Base-by-base conservation (phyloP, 2,113 vertebrate species). In the Elephas maximus region DNA sequence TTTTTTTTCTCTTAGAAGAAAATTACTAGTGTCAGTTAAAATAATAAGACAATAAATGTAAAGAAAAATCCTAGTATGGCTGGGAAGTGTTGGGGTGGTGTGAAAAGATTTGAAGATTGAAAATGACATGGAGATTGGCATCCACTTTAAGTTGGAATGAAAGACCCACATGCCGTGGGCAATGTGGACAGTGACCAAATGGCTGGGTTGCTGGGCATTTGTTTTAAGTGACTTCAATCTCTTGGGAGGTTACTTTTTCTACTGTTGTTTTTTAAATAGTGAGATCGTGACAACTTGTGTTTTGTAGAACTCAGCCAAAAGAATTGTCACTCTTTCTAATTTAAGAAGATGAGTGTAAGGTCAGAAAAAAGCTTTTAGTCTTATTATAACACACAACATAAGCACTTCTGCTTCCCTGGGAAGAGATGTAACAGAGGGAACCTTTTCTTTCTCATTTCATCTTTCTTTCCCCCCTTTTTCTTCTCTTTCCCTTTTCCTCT, bases 241-340 rank as follows among this genome's bases (percentile, higher is more conserved):
- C 91, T 85, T 74, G 62, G 74, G 95, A 97, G 84, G n/a, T 95
- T 88, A 87, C 93, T 97, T 98, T 90, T 8, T 2, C 18, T 69
- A 21, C 5, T 33, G 51, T 78, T 45, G 60, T 48, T 71, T 97
- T 96, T 91, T 94, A 18, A 97, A 80, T 83, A 89, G 77, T 65
- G 94, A 97, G 92, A 95, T 96, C 97, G 96, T 94, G 96, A 85
- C 80, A 80, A 86, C 63, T 18, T 96, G 95, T 82, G 60, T 97
- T 93, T 91, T 73, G 67, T 85, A 97, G 84, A 86, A 48, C 78
- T 28, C 87, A 98, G 82, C 91, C 90, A 96, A 92, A 94, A 96
- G 82, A 33, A 74, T 73, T 93, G 74, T 76, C 65, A 94, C 44
- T 80, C 69, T 81, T 97, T 97, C 96, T 97, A 96, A 98, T 86